Percentiles rank a stretch among this genome's conserved stretches.
phyloP scores from a whole-genome alignment of 2,888 invertebrate species.

The Limnephilus marmoratus region DNA sequence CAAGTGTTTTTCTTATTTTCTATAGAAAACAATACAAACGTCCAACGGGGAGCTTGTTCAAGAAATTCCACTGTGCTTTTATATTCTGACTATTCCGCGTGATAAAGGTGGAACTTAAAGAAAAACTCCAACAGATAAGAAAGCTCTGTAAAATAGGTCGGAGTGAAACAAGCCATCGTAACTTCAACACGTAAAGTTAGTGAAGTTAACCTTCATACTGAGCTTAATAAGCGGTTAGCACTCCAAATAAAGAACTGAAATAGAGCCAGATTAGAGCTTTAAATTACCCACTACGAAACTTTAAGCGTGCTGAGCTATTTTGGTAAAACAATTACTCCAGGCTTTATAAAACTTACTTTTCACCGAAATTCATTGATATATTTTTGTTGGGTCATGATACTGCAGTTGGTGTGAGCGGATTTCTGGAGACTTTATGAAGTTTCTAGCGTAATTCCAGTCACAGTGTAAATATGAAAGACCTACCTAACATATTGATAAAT shows the following conservation, averaged over 20 bases:
- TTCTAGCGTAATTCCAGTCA: not conserved
- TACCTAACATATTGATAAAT: no score
- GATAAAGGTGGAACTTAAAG: conserved; percentile 21
- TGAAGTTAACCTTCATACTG: not conserved
- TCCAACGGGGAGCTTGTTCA: not conserved
- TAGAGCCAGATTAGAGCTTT: not conserved
- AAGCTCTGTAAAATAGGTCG: conserved; percentile 7
- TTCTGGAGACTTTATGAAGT: no score
- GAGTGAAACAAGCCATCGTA: not conserved
- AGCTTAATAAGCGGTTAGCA: not conserved
- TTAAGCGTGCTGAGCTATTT: not conserved
- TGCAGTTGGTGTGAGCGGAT: not conserved
- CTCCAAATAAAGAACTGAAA: not conserved
- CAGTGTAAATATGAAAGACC: not conserved
- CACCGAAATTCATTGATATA: not conserved
- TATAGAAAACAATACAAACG: not conserved
- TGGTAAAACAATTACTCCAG: not conserved
- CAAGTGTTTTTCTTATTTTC: not conserved
- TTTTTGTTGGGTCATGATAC: not conserved
- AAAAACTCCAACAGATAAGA: conserved; percentile 16
- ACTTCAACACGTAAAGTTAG: not conserved
- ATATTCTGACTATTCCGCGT: conserved; percentile 3
- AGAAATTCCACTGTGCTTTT: not conserved
- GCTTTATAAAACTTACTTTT: not conserved
- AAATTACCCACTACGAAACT: not conserved